Base-by-base conservation (phyloP, 2,797 vertebrate species). In the Pampus argenteus region DNA sequence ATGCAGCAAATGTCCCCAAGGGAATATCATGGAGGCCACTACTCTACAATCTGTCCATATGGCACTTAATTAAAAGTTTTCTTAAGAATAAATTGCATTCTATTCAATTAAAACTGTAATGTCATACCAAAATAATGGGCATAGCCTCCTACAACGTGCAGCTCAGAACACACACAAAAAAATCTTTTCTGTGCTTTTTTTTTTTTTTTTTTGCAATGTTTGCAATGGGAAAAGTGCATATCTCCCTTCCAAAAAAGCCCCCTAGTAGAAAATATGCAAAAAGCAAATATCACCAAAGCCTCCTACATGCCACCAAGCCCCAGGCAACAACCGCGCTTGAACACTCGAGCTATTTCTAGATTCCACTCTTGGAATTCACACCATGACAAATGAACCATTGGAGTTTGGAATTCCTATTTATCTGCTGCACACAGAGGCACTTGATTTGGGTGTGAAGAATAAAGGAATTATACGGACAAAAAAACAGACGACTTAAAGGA, bases 11-110 rank as follows among this genome's bases (percentile, higher is more conserved):
- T 92, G 89, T 94, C 90, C 95, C 93, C 90, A 77, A 92, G 94
- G 95, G 93, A 93, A 94, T 89, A 92, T 90, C 85, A 91, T 56
- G 87, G 91, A 93, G 94, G 93, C 94, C 93, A 94, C 92, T 90
- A 93, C 93, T 92, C 90, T 85, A 92, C 93, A 93, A 92, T 94
- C 92, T 94, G 93, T 93, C 93, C 94, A 94, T 94, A 95, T 95
- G 93, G 93, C 91, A 93, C 93, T 95, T 95, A 94, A 95, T 95
- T 95, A 95, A 95, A 95, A 95, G 93, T 95, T 95, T 95, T 95
- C 93, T 94, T 94, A 93, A 93, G 93, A 95, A 94, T 95, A 95
- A 94, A 95, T 95, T 94, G 92, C 92, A 93, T 95, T 95, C 93
- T 93, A 94, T 95, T 95, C 92, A 95, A 95, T 95, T 95, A 94